These are phyloP conservation scores for Menidia menidia DNA, from an alignment of 2,797 vertebrate genomes.

Conservation along the genomic window DNA sequence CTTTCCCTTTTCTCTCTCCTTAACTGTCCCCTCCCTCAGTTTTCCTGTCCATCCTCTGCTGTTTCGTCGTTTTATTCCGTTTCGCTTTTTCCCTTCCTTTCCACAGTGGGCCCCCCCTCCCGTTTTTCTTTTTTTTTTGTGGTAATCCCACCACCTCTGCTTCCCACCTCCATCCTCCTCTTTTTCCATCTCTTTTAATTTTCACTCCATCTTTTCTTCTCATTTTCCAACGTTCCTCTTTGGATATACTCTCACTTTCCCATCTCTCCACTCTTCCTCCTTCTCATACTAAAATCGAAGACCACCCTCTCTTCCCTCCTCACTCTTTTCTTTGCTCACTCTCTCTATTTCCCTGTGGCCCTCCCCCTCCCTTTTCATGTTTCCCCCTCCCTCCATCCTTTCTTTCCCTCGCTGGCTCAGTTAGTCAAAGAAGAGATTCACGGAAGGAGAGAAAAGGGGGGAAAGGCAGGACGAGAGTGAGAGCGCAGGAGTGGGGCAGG, in stretches of 20 bases:
- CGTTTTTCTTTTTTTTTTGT: slow-evolving; percentile 31
- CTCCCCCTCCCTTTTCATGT: slow-evolving; percentile 76
- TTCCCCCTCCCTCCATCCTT: slow-evolving; percentile 80
- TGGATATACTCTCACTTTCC: slow-evolving; percentile 59
- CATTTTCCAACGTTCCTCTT: slow-evolving; percentile 31
- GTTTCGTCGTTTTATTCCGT: slow-evolving; percentile 69
- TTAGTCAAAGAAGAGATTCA: slow-evolving; percentile 82
- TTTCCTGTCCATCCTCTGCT: slow-evolving; percentile 73
- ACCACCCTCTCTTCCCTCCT: slow-evolving; percentile 69
- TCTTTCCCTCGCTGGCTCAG: slow-evolving; percentile 78
- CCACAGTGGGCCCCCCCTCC: slow-evolving; percentile 60
- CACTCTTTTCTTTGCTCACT: slow-evolving; percentile 67
- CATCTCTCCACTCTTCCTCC: slow-evolving; percentile 51
- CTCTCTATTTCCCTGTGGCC: slow-evolving; percentile 73
- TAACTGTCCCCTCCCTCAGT: slow-evolving; percentile 72
- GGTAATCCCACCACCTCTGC: slow-evolving; percentile 65
- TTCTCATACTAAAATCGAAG: slow-evolving; percentile 67
- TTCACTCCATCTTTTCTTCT: slow-evolving; percentile 61
- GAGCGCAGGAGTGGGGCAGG: slow-evolving; percentile 81
- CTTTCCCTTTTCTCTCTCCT: slow-evolving; percentile 65
- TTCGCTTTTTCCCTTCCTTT: slow-evolving; percentile 65
- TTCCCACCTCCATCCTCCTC: slow-evolving; percentile 65
- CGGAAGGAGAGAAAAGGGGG: slow-evolving; percentile 80
- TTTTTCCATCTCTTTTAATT: slow-evolving; percentile 56
- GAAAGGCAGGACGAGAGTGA: slow-evolving; percentile 81